phyloP scores from a whole-genome alignment of 2,113 vertebrate genomes.

The Mirounga angustirostris region DNA sequence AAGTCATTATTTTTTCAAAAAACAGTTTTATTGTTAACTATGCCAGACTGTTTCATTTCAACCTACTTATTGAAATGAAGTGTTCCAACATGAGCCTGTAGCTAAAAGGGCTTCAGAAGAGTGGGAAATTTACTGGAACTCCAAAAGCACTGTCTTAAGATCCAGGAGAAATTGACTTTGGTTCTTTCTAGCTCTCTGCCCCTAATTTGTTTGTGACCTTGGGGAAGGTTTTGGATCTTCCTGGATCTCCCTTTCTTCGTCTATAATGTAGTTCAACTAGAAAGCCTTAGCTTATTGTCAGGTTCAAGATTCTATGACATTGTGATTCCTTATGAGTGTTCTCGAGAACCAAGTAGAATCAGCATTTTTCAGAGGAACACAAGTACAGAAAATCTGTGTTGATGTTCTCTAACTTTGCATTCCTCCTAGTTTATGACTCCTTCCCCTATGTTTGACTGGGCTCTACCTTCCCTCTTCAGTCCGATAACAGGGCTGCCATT shows the following conservation, averaged over 20 bases:
- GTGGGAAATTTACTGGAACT: not conserved
- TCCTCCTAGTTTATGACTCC: not conserved
- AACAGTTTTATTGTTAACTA: not conserved
- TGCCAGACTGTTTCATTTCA: not conserved
- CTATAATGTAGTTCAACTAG: not conserved
- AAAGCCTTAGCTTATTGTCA: not conserved
- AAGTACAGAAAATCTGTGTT: not conserved
- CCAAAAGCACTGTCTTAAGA: not conserved
- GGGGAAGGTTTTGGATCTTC: not conserved
- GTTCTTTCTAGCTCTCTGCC: not conserved
- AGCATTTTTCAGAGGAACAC: not conserved
- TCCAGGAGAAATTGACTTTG: not conserved
- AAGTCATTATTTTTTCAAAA: constrained; percentile 27
- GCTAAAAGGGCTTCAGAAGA: not conserved
- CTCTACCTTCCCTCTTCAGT: not conserved
- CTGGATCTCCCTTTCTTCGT: not conserved
- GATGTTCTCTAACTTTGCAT: not conserved
- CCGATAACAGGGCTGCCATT: not conserved
- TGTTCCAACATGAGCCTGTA: not conserved
- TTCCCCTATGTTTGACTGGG: not conserved
- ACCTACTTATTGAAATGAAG: not conserved
- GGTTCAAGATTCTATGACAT: not conserved
- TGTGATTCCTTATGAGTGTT: not conserved
- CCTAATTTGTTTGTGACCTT: not conserved
- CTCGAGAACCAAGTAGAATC: not conserved